Evolutionary conservation across 1,140 invertebrate genomes (phyloP), one percentile per base, ranked within the genome.

Genomic region (Calycopis cecrops): DNA sequence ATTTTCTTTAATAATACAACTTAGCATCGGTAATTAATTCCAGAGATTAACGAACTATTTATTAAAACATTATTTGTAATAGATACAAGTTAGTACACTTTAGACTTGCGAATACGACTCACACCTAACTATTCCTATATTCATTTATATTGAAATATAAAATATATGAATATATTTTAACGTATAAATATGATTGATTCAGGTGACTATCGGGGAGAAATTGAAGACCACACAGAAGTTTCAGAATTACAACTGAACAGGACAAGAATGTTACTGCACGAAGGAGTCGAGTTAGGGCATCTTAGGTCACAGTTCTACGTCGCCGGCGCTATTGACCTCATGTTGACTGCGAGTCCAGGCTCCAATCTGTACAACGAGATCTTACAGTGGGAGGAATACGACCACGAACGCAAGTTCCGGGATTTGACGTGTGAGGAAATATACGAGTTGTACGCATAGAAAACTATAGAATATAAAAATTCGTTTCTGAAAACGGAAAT

Each of bases 371-470:
- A 53, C n/a, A 38, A 28, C 6, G 51, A 35, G 3, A 53, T 53
- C 3, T 18, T 40, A 21, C 17, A 53, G n/a, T 53, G 51, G 51
- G 12, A 44, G 0, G 35, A 53, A 42, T 53, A 28, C 17, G 51
- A 53, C 17, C 51, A 53, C 3, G 10, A 7, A 21, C 38, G 42
- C 18, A 38, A n/a, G 4, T 53, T 42, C 18, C 6, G 18, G 7
- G 37, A 40, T 10, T n/a, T 53, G 51, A 53, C 11, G 11, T 53
- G 51, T 8, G 51, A 42, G 40, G 37, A 28, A 9, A 53, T 53
- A 0, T 53, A 53, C 14, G 35, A 35, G 18, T 35, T 37, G 35
- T 4, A 51, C 35, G 4, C 0, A 10, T 12, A 48, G 9, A 33
- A 33, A 49, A 33, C 28, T 49, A 7, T 49, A 49, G 9, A 12